Evolutionary conservation across 2,113 vertebrate species (phyloP), one percentile per base, ranked within the genome.

Genomic region (Solea solea): DNA sequence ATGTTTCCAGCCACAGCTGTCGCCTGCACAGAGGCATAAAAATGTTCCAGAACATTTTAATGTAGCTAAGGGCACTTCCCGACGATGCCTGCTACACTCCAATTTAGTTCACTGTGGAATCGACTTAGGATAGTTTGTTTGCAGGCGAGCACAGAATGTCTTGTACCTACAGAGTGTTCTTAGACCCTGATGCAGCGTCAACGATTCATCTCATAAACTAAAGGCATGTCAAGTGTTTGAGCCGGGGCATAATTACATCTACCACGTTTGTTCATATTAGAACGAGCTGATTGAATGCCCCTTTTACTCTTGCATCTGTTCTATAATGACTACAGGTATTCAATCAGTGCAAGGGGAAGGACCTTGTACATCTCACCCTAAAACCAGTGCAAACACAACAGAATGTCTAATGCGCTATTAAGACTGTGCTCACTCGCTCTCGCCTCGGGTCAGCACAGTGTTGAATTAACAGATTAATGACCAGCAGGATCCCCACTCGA

Each of bases 141-240:
- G 45, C 45, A 48, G 45, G 4, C 4, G 2, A 48, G 45, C 45
- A 48, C 8, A 48, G 14, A 48, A 13, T 13, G 8, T 45, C 45
- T 48, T 12, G 9, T 13, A 10, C 45, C 45, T 48, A 48, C 5
- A 1, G 14, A 12, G 45, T 46, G 25, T 82, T 74, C 7, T 34
- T 51, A 55, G 57, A 78, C 73, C 28, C 40, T 16, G 7, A 58
- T 63, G 60, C 72, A 78, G 65, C 12, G 0, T 57, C 2, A 40
- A 59, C 48, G 49, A 85, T 69, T 67, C 66, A 76, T 49, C 74
- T 71, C 85, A 81, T 83, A 78, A 85, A 74, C 34, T 34, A 34
- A 34, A 21, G 21, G 3, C 5, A 34, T 34, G 5, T 34, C 34
- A 34, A 34, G 34, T 34, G 34, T 34, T 34, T 34, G 34, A 34